Conservation (phyloP, 2,797 vertebrate species). For the Enteromius afrohamiltoni region DNA sequence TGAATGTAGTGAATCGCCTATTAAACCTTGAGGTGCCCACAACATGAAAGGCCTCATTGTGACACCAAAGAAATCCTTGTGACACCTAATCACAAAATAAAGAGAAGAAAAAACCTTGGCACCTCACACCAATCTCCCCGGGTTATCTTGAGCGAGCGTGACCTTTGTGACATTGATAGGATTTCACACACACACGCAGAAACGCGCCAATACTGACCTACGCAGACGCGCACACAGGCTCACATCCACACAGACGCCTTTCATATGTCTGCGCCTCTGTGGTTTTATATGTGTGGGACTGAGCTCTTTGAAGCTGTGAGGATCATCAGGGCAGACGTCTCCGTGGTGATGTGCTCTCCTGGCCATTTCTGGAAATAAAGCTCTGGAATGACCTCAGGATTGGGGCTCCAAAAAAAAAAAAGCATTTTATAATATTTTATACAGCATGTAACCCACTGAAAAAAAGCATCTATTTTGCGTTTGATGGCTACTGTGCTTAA, state of each 20-base stretch:
- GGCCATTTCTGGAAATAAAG: conserved; percentile 63
- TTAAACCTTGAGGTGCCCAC: conserved; percentile 74
- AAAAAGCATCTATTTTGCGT: conserved; percentile 42
- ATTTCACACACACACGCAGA: conserved; percentile 73
- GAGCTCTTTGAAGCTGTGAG: conserved; percentile 64
- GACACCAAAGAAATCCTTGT: conserved; percentile 80
- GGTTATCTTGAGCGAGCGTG: conserved; percentile 79
- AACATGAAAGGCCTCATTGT: conserved; percentile 80
- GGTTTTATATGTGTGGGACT: conserved; percentile 56
- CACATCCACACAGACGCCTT: conserved; percentile 60
- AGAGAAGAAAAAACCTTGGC: conserved; percentile 68
- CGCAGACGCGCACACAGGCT: conserved; percentile 28
- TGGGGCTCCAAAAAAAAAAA: conserved; percentile 52
- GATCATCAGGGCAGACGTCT: conserved; percentile 67
- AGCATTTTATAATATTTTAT: conserved; percentile 50
- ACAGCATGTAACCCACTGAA: conserved; percentile 32
- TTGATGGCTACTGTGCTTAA: conserved; percentile 55
- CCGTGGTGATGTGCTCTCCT: conserved; percentile 61
- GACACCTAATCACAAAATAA: conserved; percentile 79
- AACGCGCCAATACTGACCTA: conserved; percentile 30
- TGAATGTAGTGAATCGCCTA: conserved; percentile 67
- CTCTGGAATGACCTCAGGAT: conserved; percentile 55
- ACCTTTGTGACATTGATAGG: conserved; percentile 85
- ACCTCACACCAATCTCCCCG: conserved; percentile 75
- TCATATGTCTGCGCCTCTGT: conserved; percentile 55